Conservation (phyloP, 2,113 vertebrate genomes). For the Scartelaos histophorus region DNA sequence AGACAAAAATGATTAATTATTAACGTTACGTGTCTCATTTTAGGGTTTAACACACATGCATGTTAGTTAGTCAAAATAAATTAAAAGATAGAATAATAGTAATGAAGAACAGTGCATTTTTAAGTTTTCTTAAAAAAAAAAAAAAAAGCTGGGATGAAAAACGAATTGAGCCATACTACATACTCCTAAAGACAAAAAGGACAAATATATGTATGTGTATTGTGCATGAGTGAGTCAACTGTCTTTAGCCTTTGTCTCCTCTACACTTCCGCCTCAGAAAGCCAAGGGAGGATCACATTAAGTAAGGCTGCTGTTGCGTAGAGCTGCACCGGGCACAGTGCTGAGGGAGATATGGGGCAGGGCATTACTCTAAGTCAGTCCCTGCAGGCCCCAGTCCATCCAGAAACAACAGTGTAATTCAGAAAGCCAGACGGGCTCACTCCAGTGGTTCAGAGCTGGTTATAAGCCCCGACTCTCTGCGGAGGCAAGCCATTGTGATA, state of each 20-base stretch:
- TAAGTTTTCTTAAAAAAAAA: too few species aligned
- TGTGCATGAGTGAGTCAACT: conserved; percentile 62
- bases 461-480: conserved; percentile 53
- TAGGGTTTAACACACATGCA: too few species aligned
- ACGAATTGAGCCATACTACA: not conserved
- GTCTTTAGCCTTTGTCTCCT: conserved; percentile 63
- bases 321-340: conserved; percentile 73
- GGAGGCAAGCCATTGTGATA: conserved; percentile 40
- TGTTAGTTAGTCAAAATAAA: too few species aligned
- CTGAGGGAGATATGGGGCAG: conserved; percentile 72
- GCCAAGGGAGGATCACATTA: conserved; percentile 74
- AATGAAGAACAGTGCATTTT: too few species aligned
- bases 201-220: conserved; percentile 27
- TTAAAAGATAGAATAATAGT: too few species aligned
- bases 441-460: conserved; percentile 60
- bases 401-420: conserved; percentile 76
- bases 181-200: not conserved
- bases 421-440: conserved; percentile 65
- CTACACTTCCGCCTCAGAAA: conserved; percentile 67
- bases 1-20: too few species aligned
- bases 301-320: conserved; percentile 69
- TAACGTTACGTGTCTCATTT: too few species aligned
- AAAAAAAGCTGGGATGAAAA: too few species aligned
- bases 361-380: conserved; percentile 75
- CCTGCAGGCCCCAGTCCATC: conserved; percentile 66